Base-by-base conservation (phyloP, 2,113 vertebrate species). In the Myotis yumanensis region DNA sequence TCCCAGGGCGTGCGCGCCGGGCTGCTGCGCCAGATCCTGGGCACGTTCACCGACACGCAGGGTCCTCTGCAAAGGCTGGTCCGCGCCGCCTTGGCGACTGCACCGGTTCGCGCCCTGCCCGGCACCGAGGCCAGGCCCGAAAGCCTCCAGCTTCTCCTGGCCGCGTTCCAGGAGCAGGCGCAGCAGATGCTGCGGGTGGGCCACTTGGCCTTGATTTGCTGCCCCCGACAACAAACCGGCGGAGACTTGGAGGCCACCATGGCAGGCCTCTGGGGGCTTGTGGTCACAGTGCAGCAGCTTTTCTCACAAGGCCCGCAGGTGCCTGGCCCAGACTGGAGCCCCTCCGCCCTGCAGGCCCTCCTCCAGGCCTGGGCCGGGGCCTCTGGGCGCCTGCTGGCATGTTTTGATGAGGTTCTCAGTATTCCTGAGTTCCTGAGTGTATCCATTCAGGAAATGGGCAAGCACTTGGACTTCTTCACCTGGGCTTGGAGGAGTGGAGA, bases 1-100 rank as follows among this genome's bases (percentile, higher is more conserved):
- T 96, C 98, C 57, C 79, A 35, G 72, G 96, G 83, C 0, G 89
- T 96, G 69, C 96, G 98, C 71, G 97, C 95, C 0, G 97, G 98
- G 18, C 96, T 98, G 9, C 97, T 99, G 32, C 98, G 97, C 96
- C 99, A 98, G 96, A 97, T 99, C 96, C 95, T 99, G 28, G 97
- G 99, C 87, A 97, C 97, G 10, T 99, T 99, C 97, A 97, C 98
- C 0, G 57, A 92, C 5, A 97, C 97, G 3, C 95, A 97, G 66
- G 97, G 98, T 28, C 97, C 98, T 15, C 95, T 98, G 37, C 96
- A 97, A 35, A 97, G 97, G 51, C 92, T 99, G 91, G 57, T 98
- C 23, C 93, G 94, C 69, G 94, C 92, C 16, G 96, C 97, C 17
- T 37, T 96, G 0, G 93, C 68, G 22, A 89, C 96, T 30, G 68